phyloP scores from a whole-genome alignment of 2,113 vertebrate genomes.

The Toxostoma redivivum region DNA sequence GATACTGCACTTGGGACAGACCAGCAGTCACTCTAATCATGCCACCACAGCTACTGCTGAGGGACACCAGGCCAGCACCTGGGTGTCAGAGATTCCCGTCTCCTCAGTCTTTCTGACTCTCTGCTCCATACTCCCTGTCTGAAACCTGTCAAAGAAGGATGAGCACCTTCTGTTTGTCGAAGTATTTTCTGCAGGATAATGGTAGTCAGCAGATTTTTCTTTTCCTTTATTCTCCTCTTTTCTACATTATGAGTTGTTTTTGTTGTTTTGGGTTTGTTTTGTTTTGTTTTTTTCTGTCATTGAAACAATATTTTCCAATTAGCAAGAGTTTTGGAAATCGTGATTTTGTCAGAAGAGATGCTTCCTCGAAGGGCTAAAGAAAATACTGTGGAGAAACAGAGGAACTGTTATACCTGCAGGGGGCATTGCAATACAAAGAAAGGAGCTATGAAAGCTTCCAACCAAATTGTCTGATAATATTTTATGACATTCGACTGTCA shows the following conservation, averaged over 20 bases:
- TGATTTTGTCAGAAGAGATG: neutral
- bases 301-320: neutral
- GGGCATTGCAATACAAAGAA: conserved; percentile 63
- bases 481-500: neutral
- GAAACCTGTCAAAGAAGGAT: neutral
- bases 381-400: neutral
- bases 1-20: neutral
- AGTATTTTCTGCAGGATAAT: neutral
- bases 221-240: neutral
- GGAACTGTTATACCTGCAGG: conserved; percentile 37
- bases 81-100: neutral
- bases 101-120: accelerated
- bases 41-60: neutral
- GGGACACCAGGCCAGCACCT: neutral
- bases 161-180: neutral
- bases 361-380: neutral
- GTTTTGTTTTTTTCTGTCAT: neutral
- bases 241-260: neutral
- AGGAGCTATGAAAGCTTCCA: neutral
- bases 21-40: neutral
- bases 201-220: neutral
- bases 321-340: neutral
- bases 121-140: neutral
- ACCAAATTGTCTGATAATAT: neutral
- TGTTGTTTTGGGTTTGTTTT: neutral